A percentile compares a stretch with the other conserved stretches of the same genome.
These are phyloP conservation scores for Archips xylosteana DNA, from an alignment of 2,888 invertebrate genomes.

Conservation along the genomic window DNA sequence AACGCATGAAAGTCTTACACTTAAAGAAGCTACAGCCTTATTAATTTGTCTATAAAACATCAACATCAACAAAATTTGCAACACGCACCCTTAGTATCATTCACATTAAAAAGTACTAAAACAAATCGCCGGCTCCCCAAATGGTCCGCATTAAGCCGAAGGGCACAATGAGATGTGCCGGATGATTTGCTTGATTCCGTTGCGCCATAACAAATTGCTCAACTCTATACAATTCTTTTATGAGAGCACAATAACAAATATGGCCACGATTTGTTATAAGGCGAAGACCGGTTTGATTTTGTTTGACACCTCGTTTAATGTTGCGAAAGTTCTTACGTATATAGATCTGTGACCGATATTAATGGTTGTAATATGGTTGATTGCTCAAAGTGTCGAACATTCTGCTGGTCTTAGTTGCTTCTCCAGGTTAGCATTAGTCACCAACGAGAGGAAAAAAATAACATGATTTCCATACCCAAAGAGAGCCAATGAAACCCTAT, in stretches of 20 bases:
- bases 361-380: slow-evolving; percentile 13
- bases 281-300: slow-evolving; percentile 58
- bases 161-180: slow-evolving; percentile 28
- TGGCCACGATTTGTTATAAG: slow-evolving; percentile 67
- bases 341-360: slow-evolving; percentile 23
- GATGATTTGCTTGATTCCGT: slow-evolving; percentile 49
- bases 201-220: slow-evolving; percentile 52
- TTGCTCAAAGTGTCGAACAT: slow-evolving; percentile 8
- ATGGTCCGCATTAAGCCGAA: slow-evolving; percentile 27
- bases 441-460: background rate
- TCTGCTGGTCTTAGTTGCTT: background rate
- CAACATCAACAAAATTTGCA: background rate
- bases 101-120: slow-evolving; percentile 6
- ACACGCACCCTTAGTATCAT: background rate
- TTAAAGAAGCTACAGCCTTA: too few species aligned
- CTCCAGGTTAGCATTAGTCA: background rate
- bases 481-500: background rate
- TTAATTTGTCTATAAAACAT: background rate
- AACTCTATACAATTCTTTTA: slow-evolving; percentile 46
- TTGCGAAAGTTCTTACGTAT: slow-evolving; percentile 56
- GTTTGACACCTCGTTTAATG: slow-evolving; percentile 59
- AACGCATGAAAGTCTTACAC: too few species aligned
- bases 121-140: slow-evolving; percentile 12
- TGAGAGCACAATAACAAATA: slow-evolving; percentile 58
- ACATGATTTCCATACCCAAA: too few species aligned